Base-by-base conservation (phyloP, 2,113 vertebrate genomes). In the Grantiella picta region DNA sequence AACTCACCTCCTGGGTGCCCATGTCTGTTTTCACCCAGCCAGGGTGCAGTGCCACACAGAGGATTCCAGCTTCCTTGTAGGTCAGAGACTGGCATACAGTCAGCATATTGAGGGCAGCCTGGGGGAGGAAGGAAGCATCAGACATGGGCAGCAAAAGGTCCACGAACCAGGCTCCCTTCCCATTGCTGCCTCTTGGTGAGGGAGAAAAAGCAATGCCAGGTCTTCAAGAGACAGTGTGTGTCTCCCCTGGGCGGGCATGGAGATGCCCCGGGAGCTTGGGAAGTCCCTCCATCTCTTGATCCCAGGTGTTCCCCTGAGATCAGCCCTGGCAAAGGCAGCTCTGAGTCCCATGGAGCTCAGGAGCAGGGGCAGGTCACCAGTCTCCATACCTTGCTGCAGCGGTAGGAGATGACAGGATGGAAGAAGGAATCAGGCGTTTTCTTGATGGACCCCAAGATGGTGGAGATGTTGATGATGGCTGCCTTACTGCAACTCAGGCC, bases 101-200 rank as follows among this genome's bases (percentile, higher is more conserved):
- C 53, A 98, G 92, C 98, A 98, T 98, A 77, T 98, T 98, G 57
- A 98, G 95, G 24, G 98, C 98, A 72, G 97, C 97, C 97, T 98
- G 86, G 8, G n/a, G 33, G 31, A 87, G 33, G 49, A 64, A 93
- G 52, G 25, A 87, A 47, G 9, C 17, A 38, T 89, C 70, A 79
- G 25, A 33, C 42, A 40, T 1, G 13, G 31, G 56, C n/a, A 78
- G 25, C 5, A 80, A 73, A 76, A 63, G 15, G 20, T 54, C 63
- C 49, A 42, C 0, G 1, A 40, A 44, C 17, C 29, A 28, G 7
- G 8, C 16, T 64, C 36, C 57, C 22, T 52, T 40, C 52, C 53
- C 28, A 65, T 7, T 0, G 0, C 56, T 82, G 27, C 70, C 45
- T 65, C 59, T 15, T 15, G 22, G 31, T 7, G 23, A 78, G 29